Base-by-base conservation (phyloP, 2,888 invertebrate species). In the Drosophila prostipennis region DNA sequence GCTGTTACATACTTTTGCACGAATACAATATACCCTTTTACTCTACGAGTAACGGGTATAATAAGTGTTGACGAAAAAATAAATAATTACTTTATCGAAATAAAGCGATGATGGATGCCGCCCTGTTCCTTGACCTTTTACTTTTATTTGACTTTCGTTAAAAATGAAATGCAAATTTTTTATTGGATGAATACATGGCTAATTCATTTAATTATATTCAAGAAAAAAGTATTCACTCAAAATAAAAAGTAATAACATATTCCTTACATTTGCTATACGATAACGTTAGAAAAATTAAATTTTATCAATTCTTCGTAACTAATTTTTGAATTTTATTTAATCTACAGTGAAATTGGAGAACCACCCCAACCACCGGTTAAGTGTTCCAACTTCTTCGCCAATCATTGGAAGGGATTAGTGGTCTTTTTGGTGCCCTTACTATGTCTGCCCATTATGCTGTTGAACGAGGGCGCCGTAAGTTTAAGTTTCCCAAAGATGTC, bases 321-420 rank as follows among this genome's bases (percentile, higher is more conserved):
- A 11, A 57, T 19, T 29, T 14, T 19, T 3, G 5, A 6, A 8
- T 42, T 45, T 14, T 26, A 14, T 26, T 61, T 43, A 3, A 14
- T 46, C 72, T 54, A 8, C 39, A 90, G 90, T 56, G 90, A 90
- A 80, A 77, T 74, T 11, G 77, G 75, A 3, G 90, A 87, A 53
- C 77, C 77, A 6, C 64, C 69, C 3, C 78, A 77, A 11, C 59
- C 80, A 19, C 74, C 76, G 0, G 78, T 72, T 6, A 79, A 78
- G 26, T 64, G 78, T 16, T 59, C 76, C 39, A 77, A 77, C 55
- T 95, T 95, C 87, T 79, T 95, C 6, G 90, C 92, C 37, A 93
- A 95, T 71, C 96, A 96, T 89, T 96, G 96, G 96, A 95, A 94
- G 88, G 94, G 96, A 2, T 80, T 96, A 0, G 93, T 96, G 59